phyloP scores from a whole-genome alignment of 2,113 vertebrate species.

The Murina feae region DNA sequence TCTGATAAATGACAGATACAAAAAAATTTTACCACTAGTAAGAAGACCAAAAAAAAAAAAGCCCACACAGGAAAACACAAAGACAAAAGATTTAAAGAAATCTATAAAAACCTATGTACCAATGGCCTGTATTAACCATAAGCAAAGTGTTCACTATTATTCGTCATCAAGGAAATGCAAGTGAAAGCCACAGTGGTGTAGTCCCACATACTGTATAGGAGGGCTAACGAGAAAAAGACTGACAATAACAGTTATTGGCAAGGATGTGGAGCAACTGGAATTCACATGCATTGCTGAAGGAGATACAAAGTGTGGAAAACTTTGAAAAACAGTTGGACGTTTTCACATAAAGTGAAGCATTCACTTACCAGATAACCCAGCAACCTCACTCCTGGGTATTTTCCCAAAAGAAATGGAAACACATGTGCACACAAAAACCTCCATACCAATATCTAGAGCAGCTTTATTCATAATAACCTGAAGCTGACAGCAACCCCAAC shows the following conservation, averaged over 20 bases:
- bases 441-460: neutral
- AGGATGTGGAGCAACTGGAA: neutral
- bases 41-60: neutral
- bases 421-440: slow-evolving; percentile 26
- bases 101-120: too few species aligned
- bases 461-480: neutral
- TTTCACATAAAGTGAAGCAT: neutral
- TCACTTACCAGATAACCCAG: neutral
- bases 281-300: neutral
- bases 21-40: neutral
- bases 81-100: neutral
- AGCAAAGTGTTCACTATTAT: neutral
- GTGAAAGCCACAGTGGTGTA: neutral
- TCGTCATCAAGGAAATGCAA: neutral
- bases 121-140: neutral
- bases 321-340: neutral
- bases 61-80: neutral
- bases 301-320: neutral
- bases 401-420: slow-evolving; percentile 30
- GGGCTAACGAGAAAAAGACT: rapidly evolving
- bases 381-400: neutral
- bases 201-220: neutral
- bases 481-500: neutral
- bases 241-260: neutral
- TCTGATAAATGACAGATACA: neutral